Evolutionary conservation across 2,797 vertebrate genomes (phyloP).

Genomic region (Gastrophryne carolinensis): DNA sequence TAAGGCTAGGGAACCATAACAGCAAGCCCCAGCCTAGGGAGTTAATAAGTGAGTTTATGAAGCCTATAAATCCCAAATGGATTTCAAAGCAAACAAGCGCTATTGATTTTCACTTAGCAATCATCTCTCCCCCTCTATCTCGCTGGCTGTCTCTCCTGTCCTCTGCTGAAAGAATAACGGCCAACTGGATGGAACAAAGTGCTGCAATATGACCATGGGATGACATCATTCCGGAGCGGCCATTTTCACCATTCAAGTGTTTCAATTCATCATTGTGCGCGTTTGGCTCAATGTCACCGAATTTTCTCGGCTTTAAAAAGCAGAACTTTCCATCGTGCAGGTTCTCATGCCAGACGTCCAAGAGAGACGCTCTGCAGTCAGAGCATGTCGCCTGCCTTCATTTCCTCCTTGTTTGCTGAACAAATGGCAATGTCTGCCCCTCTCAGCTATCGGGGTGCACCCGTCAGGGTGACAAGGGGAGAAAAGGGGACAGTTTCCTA

Average conservation of each 20-base stretch:
- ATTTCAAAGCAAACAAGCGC: neutral
- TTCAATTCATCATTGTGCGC: conserved; percentile 31
- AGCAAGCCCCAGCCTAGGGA: no score
- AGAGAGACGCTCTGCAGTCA: conserved; percentile 4
- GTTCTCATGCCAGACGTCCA: conserved; percentile 22
- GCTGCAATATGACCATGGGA: conserved; percentile 27
- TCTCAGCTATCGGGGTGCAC: conserved; percentile 7
- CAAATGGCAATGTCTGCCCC: conserved; percentile 10
- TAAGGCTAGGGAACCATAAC: no score
- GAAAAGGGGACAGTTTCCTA: neutral
- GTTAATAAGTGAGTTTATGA: neutral
- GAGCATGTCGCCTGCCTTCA: conserved; percentile 2
- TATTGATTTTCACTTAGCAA: neutral
- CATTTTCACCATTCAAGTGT: conserved; percentile 25
- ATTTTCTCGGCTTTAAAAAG: conserved; percentile 4
- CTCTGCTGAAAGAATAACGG: conserved; percentile 9
- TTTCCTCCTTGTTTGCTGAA: neutral
- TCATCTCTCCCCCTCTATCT: no score
- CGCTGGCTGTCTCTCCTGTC: neutral
- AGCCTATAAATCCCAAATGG: neutral
- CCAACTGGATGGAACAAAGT: conserved; percentile 22
- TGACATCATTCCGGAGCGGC: conserved; percentile 25
- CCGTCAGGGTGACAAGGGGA: neutral
- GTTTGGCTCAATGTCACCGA: conserved; percentile 30
- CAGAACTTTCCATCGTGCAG: conserved; percentile 19